Base-by-base conservation (phyloP, 2,888 invertebrate species). In the Acanthosepion esculentum region DNA sequence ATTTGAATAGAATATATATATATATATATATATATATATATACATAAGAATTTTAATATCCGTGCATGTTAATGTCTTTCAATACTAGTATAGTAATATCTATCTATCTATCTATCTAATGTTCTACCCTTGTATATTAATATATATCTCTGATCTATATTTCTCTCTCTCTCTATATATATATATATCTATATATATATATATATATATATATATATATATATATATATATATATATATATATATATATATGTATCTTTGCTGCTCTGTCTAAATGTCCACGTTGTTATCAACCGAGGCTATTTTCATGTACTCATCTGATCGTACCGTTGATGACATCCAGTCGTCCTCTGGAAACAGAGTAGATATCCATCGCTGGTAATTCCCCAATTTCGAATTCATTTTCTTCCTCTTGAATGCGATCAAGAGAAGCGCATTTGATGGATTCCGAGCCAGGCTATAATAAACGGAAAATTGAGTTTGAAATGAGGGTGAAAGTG, bases 321-420 rank as follows among this genome's bases (percentile, higher is more conserved):
- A 15, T 15, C n/a, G n/a, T 78, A n/a, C n/a, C n/a, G 78, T 29
- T n/a, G n/a, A 33, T n/a, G 78, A 78, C 18, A 15, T n/a, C n/a
- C n/a, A n/a, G 15, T 15, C n/a, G 15, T n/a, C 78, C 78, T 78
- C n/a, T 12, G n/a, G 78, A 78, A 78, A 78, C n/a, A n/a, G n/a
- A 23, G 78, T 78, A 78, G n/a, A 78, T 78, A 78, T 78, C n/a
- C n/a, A 78, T 15, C 78, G 78, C 15, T n/a, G 33, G n/a, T 78
- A 78, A 78, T 78, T 78, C 78, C n/a, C 78, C 78, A 78, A 78
- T 78, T 78, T 78, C 78, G n/a, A 78, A n/a, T 78, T 78, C 78
- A 78, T 78, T 78, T 78, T 33, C n/a, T 78, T 15, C n/a, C 78
- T 33, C 15, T 6, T 78, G n/a, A 78, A 78, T 78, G 33, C n/a